These are phyloP conservation scores for Clupea harengus DNA, from an alignment of 2,113 vertebrate species.

Conservation along the genomic window DNA sequence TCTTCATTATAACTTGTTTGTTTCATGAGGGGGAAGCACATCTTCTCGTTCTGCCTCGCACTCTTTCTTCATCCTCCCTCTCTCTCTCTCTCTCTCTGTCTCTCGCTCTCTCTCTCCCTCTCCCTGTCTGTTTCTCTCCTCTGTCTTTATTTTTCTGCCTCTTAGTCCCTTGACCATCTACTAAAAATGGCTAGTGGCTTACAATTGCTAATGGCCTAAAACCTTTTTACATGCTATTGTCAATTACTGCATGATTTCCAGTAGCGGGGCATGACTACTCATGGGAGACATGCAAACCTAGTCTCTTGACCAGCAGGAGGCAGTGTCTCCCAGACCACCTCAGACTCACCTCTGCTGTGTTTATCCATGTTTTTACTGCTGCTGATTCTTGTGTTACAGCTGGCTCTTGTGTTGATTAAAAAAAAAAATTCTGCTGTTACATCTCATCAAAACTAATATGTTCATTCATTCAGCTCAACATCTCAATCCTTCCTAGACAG, in stretches of 20 bases:
- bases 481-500: neutral
- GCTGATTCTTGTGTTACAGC: neutral
- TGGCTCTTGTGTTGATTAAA: neutral
- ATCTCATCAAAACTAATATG: neutral
- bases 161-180: neutral
- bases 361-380: neutral
- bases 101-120: constrained; percentile 13
- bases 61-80: neutral
- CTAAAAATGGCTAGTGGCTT: neutral
- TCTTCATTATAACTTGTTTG: neutral
- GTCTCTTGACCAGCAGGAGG: neutral
- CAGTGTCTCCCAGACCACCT: neutral
- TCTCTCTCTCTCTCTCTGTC: neutral
- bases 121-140: neutral
- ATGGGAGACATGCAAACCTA: neutral
- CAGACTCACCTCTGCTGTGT: neutral
- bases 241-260: neutral
- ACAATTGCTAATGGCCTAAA: neutral
- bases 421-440: neutral
- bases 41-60: neutral
- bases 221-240: neutral
- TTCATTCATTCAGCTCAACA: neutral
- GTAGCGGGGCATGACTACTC: neutral
- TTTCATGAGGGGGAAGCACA: neutral
- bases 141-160: neutral